Conservation (phyloP, 2,113 vertebrate genomes). For the Calonectris borealis region DNA sequence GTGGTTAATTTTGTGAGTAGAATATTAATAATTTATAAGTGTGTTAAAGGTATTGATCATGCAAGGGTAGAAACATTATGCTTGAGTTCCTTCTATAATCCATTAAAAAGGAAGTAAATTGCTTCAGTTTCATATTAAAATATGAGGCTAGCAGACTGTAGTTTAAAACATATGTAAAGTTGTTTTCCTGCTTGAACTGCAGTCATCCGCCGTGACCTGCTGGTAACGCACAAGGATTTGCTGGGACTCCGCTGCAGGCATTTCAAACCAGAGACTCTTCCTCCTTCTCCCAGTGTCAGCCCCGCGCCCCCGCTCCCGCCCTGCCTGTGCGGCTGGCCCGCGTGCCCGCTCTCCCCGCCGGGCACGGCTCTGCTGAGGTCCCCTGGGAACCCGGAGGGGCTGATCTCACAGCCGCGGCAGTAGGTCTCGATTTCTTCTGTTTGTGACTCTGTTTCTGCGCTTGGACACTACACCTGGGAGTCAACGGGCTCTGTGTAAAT, state of each 20-base stretch:
- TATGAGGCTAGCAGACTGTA: neutral
- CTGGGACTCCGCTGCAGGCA: neutral
- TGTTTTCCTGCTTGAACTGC: conserved; percentile 10
- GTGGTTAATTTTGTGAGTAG: conserved; percentile 54
- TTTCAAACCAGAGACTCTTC: neutral
- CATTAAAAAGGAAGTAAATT: conserved; percentile 34
- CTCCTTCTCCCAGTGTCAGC: neutral
- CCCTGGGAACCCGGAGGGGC: neutral
- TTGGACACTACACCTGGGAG: neutral
- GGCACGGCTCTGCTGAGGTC: neutral
- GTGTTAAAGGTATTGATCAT: conserved; percentile 60
- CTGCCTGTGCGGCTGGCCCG: neutral
- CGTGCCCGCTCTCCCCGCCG: fast-evolving
- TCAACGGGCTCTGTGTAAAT: neutral
- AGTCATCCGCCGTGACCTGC: neutral
- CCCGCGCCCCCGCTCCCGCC: fast-evolving
- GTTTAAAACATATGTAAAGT: neutral
- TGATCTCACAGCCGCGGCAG: neutral
- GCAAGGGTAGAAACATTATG: conserved; percentile 18
- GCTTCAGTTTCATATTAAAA: conserved; percentile 31
- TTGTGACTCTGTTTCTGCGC: neutral
- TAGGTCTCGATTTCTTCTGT: neutral
- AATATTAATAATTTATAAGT: conserved; percentile 60
- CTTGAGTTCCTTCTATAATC: conserved; percentile 31
- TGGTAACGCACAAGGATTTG: neutral